Evolutionary conservation across 2,113 vertebrate genomes (phyloP).

Genomic region (Centrocercus urophasianus): DNA sequence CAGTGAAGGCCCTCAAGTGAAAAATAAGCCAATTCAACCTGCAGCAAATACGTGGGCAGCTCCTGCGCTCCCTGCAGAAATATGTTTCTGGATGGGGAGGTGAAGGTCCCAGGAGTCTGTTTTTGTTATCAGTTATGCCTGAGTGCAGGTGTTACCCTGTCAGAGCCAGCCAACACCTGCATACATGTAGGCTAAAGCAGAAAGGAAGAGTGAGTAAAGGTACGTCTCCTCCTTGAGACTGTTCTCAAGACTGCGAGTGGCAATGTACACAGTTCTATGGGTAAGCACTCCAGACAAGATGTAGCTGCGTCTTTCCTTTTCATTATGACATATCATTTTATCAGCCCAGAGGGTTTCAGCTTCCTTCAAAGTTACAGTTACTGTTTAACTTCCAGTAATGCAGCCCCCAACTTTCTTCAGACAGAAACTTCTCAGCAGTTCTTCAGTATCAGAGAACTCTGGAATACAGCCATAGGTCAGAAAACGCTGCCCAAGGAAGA

Average conservation of each 20-base stretch:
- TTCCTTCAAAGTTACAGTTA: background rate
- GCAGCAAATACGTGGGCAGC: background rate
- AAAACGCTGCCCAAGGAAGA: background rate
- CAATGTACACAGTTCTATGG: background rate
- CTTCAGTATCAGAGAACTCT: fast-evolving
- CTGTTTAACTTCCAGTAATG: background rate
- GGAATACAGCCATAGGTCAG: background rate
- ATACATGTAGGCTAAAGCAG: background rate
- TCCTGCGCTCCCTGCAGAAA: background rate
- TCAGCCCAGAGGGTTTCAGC: background rate
- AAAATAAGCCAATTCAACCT: background rate
- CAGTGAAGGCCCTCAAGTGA: background rate
- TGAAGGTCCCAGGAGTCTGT: background rate
- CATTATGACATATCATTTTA: background rate
- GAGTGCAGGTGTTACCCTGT: background rate
- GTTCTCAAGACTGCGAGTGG: fast-evolving
- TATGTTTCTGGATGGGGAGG: fast-evolving
- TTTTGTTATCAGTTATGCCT: background rate
- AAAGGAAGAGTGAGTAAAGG: background rate
- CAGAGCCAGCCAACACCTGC: background rate
- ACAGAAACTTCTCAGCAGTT: background rate
- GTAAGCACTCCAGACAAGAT: background rate
- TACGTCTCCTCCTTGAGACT: fast-evolving
- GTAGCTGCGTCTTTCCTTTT: background rate
- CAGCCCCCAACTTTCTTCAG: background rate